Evolutionary conservation across 1,140 invertebrate genomes (phyloP).

Genomic region (Euura lappo): DNA sequence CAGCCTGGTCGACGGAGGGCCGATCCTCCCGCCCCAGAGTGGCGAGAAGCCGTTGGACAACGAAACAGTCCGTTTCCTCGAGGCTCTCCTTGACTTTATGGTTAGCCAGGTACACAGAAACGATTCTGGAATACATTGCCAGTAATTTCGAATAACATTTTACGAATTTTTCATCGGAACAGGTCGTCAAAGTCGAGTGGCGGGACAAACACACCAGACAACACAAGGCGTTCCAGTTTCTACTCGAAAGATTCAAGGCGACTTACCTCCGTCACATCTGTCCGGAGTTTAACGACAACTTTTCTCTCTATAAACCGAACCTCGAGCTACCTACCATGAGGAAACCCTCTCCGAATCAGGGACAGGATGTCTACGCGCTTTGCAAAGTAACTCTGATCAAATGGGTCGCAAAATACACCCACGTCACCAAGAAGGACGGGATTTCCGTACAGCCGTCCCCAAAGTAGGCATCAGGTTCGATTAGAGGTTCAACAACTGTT

Average conservation of each 20-base stretch:
- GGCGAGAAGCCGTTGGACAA: conserved; percentile 90
- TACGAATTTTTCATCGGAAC: conserved; percentile 36
- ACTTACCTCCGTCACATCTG: conserved; percentile 92
- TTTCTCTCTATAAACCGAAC: conserved; percentile 86
- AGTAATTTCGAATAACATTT: conserved; percentile 11
- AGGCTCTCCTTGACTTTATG: conserved; percentile 89
- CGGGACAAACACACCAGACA: conserved; percentile 80
- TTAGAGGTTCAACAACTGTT: not conserved
- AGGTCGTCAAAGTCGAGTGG: conserved; percentile 91
- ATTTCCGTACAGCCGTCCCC: conserved; percentile 50
- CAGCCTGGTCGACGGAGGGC: conserved; percentile 79
- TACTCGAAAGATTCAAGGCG: conserved; percentile 90
- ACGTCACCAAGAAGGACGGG: conserved; percentile 71
- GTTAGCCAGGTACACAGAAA: conserved; percentile 73
- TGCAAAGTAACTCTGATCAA: conserved; percentile 87
- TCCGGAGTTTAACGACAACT: conserved; percentile 83
- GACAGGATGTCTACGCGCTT: conserved; percentile 70
- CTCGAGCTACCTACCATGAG: conserved; percentile 71
- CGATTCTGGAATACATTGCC: conserved; percentile 11
- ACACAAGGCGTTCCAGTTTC: conserved; percentile 85
- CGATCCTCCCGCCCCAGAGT: conserved; percentile 82
- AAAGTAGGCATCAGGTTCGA: conserved; percentile 32
- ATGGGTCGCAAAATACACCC: conserved; percentile 87
- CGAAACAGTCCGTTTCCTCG: conserved; percentile 85
- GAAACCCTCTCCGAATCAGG: conserved; percentile 53